Evolutionary conservation across 2,888 invertebrate species (phyloP).

Genomic region (Dexiosoma caninum): DNA sequence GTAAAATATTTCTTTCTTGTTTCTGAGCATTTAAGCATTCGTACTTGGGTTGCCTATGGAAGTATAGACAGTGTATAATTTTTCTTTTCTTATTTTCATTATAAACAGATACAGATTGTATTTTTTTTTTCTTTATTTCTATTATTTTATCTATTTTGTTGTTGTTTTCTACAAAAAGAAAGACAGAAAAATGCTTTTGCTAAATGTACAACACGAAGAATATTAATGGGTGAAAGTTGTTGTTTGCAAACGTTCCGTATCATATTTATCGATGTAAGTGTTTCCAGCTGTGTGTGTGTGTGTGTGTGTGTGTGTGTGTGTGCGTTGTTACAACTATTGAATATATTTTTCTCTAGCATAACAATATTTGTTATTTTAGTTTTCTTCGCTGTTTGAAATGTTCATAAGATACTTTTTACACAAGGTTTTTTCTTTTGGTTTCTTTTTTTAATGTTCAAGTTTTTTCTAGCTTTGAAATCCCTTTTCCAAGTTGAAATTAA

Average conservation of each 20-base stretch:
- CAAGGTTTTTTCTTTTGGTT: neutral
- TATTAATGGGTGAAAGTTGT: slow-evolving; percentile 77
- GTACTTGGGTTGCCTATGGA: neutral
- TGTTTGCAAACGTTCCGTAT: slow-evolving; percentile 50
- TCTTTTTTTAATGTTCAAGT: neutral
- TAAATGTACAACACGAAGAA: slow-evolving; percentile 70
- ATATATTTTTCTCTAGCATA: slow-evolving; percentile 17
- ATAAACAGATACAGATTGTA: slow-evolving; percentile 40
- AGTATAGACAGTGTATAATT: slow-evolving; percentile 20
- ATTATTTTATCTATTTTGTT: slow-evolving; percentile 20
- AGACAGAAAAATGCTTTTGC: slow-evolving; percentile 50
- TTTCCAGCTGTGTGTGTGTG: neutral
- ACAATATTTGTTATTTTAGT: slow-evolving; percentile 19
- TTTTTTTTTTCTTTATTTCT: slow-evolving; percentile 1
- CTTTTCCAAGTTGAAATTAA: slow-evolving; percentile 25
- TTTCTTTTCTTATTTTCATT: slow-evolving; percentile 13
- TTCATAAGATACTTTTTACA: neutral
- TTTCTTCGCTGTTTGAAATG: slow-evolving; percentile 2
- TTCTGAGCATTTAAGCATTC: slow-evolving; percentile 19
- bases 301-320: slow-evolving; percentile 1
- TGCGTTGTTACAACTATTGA: neutral
- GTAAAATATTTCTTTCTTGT: slow-evolving; percentile 36
- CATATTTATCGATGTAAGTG: neutral
- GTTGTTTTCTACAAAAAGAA: slow-evolving; percentile 5
- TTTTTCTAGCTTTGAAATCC: slow-evolving; percentile 11